Percentiles rank a stretch among this genome's conserved stretches.
phyloP scores from a whole-genome alignment of 2,888 invertebrate species.

The Gastracanthus pulcherrimus region DNA sequence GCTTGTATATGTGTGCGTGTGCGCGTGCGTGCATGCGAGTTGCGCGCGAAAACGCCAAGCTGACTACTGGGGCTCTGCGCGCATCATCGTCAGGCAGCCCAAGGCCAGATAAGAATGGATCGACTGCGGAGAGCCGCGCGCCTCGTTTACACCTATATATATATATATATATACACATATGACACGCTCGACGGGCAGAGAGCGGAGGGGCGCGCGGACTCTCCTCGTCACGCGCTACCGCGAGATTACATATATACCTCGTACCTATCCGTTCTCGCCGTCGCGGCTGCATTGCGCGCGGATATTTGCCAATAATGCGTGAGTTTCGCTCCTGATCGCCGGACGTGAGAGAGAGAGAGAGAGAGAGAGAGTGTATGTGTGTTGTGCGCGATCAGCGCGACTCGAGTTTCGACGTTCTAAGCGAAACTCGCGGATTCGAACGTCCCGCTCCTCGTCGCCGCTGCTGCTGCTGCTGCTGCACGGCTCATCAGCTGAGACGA shows the following conservation, averaged over 20 bases:
- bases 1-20: not conserved
- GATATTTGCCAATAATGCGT: slow-evolving; percentile 45
- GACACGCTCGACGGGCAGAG: not conserved
- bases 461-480: not conserved
- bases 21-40: not conserved
- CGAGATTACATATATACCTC: not conserved
- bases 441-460: not conserved
- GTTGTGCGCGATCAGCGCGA: not conserved
- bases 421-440: not conserved
- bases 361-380: no score
- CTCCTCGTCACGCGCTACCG: slow-evolving; percentile 30
- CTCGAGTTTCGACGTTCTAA: no score
- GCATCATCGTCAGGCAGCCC: not conserved
- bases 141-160: not conserved
- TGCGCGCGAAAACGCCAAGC: not conserved
- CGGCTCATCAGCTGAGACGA: not conserved
- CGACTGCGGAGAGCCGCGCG: slow-evolving; percentile 35
- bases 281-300: no score
- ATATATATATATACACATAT: not conserved
- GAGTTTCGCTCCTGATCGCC: slow-evolving; percentile 7
- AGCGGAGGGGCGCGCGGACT: not conserved
- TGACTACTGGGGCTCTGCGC: not conserved
- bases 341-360: no score
- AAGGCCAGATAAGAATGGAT: slow-evolving; percentile 75
- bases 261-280: no score